Conservation (phyloP, 2,113 vertebrate genomes). For the Zosterops japonicus region DNA sequence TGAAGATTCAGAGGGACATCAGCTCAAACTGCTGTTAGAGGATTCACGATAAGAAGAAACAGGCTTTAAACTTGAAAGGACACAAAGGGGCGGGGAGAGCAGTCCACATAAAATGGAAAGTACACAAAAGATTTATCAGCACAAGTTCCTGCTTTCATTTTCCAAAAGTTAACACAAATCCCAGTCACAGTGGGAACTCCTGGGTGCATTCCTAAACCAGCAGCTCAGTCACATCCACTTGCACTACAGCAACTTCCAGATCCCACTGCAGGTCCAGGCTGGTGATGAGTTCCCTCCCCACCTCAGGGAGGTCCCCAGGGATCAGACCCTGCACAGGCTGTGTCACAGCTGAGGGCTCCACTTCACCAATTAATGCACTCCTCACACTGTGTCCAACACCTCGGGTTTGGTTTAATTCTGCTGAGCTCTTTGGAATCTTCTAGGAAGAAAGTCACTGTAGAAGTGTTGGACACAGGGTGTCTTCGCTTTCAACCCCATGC, state of each 20-base stretch:
- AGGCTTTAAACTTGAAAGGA: not conserved
- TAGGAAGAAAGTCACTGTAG: not conserved
- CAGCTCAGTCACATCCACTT: accelerated
- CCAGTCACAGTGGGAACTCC: accelerated
- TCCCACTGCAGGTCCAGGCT: not conserved
- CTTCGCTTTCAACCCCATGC: accelerated
- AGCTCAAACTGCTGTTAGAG: not conserved
- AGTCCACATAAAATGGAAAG: not conserved
- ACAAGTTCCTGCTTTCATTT: not conserved
- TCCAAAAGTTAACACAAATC: not conserved
- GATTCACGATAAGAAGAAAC: not conserved
- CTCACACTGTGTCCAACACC: not conserved
- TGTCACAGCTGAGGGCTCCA: accelerated
- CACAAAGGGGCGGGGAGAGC: not conserved
- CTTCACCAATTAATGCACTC: accelerated
- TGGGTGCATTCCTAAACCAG: not conserved
- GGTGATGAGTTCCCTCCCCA: accelerated
- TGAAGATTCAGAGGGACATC: not conserved
- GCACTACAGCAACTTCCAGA: not conserved
- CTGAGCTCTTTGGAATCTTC: slow-evolving; percentile 7
- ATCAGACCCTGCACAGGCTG: not conserved
- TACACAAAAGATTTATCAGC: not conserved
- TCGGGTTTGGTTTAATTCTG: slow-evolving; percentile 47
- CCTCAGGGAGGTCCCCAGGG: accelerated
- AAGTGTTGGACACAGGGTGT: not conserved